A percentile compares a stretch with the other conserved stretches of the same genome.
Evolutionary conservation across 2,113 vertebrate species (phyloP).

Genomic region (Beaufortia kweichowensis): DNA sequence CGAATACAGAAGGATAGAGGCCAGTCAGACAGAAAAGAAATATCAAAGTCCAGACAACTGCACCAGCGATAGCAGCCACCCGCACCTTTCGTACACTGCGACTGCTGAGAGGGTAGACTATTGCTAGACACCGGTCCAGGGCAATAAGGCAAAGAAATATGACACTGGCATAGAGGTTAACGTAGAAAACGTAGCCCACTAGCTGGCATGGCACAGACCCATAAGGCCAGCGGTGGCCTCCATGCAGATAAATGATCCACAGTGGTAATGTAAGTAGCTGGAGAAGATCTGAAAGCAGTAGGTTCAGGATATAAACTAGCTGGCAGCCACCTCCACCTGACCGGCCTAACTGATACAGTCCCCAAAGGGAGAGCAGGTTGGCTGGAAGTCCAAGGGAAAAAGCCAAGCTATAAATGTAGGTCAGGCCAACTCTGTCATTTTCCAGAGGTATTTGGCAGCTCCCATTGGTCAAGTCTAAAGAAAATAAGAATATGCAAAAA

Average conservation of each 20-base stretch:
- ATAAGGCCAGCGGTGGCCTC: conserved; percentile 63
- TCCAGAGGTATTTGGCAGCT: conserved; percentile 72
- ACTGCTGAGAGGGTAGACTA: conserved; percentile 71
- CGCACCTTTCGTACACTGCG: conserved; percentile 65
- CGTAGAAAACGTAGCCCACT: conserved; percentile 72
- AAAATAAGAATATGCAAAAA: neutral
- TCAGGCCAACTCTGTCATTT: conserved; percentile 70
- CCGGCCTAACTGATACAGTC: conserved; percentile 71
- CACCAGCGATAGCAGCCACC: conserved; percentile 59
- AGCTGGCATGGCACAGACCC: conserved; percentile 62
- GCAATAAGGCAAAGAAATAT: conserved; percentile 77
- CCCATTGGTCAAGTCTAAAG: conserved; percentile 67
- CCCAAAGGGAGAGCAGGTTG: conserved; percentile 76
- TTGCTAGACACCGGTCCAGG: conserved; percentile 74
- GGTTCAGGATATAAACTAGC: conserved; percentile 77
- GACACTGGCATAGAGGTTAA: conserved; percentile 75
- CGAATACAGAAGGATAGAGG: conserved; percentile 72
- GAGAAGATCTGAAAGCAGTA: conserved; percentile 75
- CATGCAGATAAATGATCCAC: conserved; percentile 73
- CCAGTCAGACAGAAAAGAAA: conserved; percentile 76
- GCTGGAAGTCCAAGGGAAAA: conserved; percentile 72
- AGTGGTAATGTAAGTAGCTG: conserved; percentile 75
- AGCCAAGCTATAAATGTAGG: conserved; percentile 74
- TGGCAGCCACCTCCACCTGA: conserved; percentile 67
- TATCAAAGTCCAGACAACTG: conserved; percentile 65